Conservation (phyloP, 2,113 vertebrate species). For the Mus musculus region GRCm39 chr6:108271501-108272000, state of each 20-base stretch:
- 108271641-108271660: not conserved
- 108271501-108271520: not conserved
- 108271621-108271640: not conserved
- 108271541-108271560: not conserved
- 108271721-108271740: not conserved
- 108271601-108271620: not conserved
- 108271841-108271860: not conserved
- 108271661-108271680: not conserved
- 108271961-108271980: not conserved
- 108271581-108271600: not conserved
- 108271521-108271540: not conserved
- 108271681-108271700: not conserved
- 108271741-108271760: not conserved
- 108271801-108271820: not conserved
- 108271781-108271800: not conserved
- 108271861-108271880: not conserved
- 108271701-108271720: not conserved
- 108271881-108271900: not conserved
- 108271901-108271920: not conserved
- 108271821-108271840: not conserved
- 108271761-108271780: not conserved
- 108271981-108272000: not conserved
- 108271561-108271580: not conserved
- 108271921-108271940: not conserved
- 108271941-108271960: fast-evolving